Evolutionary conservation across 1,140 invertebrate species (phyloP).

Genomic region (Epicauta chinensis): DNA sequence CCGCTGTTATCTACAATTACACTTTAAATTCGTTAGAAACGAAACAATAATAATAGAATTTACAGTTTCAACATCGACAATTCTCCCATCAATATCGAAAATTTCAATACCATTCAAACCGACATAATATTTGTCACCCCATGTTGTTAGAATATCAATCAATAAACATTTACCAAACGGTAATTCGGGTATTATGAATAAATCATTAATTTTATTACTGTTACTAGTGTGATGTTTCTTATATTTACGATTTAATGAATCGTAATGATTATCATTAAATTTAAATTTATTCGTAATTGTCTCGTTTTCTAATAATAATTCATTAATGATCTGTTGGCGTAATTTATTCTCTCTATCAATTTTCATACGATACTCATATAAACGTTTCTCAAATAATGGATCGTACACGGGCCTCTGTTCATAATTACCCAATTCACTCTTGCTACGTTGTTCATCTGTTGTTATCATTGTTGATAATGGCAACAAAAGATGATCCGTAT

Average conservation of each 20-base stretch:
- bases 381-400: conserved; percentile 17
- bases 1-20: conserved; percentile 48
- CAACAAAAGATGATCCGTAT: conserved; percentile 8
- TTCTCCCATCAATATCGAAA: conserved; percentile 58
- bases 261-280: background rate
- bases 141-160: conserved; percentile 67
- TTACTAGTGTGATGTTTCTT: background rate
- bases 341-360: conserved; percentile 33
- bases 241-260: too few species aligned
- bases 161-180: conserved; percentile 60
- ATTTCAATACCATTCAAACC: conserved; percentile 77
- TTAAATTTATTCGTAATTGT: conserved; percentile 19
- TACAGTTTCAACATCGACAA: conserved; percentile 52
- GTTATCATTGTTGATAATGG: conserved; percentile 9
- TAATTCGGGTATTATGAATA: conserved; percentile 61
- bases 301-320: conserved; percentile 36
- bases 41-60: too few species aligned
- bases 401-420: conserved; percentile 27
- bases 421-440: conserved; percentile 34
- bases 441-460: conserved; percentile 16
- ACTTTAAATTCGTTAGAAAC: conserved; percentile 4
- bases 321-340: conserved; percentile 34
- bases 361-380: conserved; percentile 29
- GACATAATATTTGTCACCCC: conserved; percentile 78
- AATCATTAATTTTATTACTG: too few species aligned